Evolutionary conservation across 2,113 vertebrate species (phyloP).

Genomic region (Tautogolabrus adspersus): DNA sequence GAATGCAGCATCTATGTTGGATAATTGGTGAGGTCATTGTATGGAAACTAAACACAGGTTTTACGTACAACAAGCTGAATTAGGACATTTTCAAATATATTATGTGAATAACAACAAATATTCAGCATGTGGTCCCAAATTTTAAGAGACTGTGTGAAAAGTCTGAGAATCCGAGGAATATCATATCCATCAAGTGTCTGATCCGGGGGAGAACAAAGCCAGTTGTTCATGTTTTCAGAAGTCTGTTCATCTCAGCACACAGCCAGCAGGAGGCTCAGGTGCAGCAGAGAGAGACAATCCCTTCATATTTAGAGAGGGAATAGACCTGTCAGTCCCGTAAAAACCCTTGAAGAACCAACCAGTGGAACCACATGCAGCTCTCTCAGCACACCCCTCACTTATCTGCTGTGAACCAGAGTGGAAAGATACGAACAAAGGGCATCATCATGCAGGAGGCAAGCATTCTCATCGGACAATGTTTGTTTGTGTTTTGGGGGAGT

Average conservation of each 20-base stretch:
- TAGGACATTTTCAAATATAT: neutral
- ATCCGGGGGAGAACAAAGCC: conserved; percentile 49
- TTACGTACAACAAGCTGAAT: neutral
- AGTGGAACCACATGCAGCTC: conserved; percentile 66
- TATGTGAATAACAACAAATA: neutral
- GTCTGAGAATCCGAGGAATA: conserved; percentile 20
- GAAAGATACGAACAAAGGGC: conserved; percentile 40
- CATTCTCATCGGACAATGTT: conserved; percentile 4
- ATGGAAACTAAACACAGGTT: neutral
- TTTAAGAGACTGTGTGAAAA: conserved; percentile 25
- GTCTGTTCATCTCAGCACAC: conserved; percentile 45
- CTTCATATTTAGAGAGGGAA: conserved; percentile 64
- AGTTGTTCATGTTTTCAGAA: conserved; percentile 50
- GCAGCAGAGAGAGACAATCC: conserved; percentile 76
- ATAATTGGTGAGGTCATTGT: neutral
- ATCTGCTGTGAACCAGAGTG: conserved; percentile 52
- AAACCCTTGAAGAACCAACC: conserved; percentile 68
- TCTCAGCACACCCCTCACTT: conserved; percentile 41
- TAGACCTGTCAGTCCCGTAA: conserved; percentile 74
- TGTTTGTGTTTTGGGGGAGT: conserved; percentile 31
- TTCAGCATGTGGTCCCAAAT: neutral
- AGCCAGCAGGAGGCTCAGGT: conserved; percentile 68
- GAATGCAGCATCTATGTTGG: too few species aligned
- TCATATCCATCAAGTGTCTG: conserved; percentile 21
- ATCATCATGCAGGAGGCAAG: conserved; percentile 43